phyloP scores from a whole-genome alignment of 2,888 invertebrate species.

The Macrophya alboannulata region DNA sequence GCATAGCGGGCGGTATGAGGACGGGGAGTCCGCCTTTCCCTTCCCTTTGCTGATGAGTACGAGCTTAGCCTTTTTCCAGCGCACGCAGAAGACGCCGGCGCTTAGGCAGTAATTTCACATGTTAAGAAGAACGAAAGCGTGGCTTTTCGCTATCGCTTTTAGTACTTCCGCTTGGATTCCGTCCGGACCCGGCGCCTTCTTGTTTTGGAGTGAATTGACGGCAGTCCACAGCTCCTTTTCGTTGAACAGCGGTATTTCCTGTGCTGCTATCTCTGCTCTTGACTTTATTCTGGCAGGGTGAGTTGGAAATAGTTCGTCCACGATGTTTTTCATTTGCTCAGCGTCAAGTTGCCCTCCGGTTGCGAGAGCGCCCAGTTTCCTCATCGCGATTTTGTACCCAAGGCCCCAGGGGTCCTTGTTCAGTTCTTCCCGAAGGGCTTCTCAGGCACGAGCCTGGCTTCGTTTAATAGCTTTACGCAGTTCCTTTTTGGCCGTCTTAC shows the following conservation, averaged over 20 bases:
- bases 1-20: background rate
- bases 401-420: conserved; percentile 58
- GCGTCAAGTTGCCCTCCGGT: conserved; percentile 43
- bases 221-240: background rate
- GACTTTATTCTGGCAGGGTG: background rate
- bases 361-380: conserved; percentile 52
- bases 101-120: background rate
- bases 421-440: conserved; percentile 51
- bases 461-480: conserved; percentile 52
- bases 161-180: conserved; percentile 1
- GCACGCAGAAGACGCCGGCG: background rate
- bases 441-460: conserved; percentile 57
- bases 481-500: conserved; percentile 43
- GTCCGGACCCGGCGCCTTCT: conserved; percentile 5
- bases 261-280: background rate
- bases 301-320: conserved; percentile 52
- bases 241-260: background rate
- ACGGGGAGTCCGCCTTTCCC: conserved; percentile 8
- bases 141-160: background rate
- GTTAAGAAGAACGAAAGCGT: background rate
- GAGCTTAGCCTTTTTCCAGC: conserved; percentile 58
- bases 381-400: conserved; percentile 58
- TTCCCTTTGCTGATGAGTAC: conserved; percentile 58
- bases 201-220: background rate
- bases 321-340: conserved; percentile 44